Base-by-base conservation (phyloP, 1,140 invertebrate genomes). In the Drosophila nigrodunni region DNA sequence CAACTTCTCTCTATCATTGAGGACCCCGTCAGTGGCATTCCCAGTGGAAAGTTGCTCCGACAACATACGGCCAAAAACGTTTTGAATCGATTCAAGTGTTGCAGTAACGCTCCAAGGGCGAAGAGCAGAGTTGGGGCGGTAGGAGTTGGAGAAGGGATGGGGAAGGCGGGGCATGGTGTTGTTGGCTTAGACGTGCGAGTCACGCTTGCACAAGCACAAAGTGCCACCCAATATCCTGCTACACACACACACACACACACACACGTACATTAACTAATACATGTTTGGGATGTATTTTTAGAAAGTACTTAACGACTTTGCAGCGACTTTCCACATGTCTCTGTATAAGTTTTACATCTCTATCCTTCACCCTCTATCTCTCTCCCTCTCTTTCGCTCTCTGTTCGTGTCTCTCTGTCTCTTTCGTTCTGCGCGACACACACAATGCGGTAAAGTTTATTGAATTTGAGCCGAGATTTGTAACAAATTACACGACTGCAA, bases 251-350 rank as follows among this genome's bases (percentile, higher is more conserved):
- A 52, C 60, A 57, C 13, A n/a, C 13, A 35, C 46, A 43, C 52
- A 68, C 35, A 58, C 21, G 18, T 10, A 57, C 61, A 70, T 59
- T 65, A 59, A 77, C 68, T 55, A 76, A 77, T 74, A 77, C 74
- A 67, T 77, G 57, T 83, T 65, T 54, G 62, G 79, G 52, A 50
- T 80, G 83, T 83, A 88, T 83, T 83, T 88, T 83, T 88, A 73
- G 77, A 88, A 88, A 80, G 80, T 88, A 89, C 80, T 88, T 88
- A 87, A 87, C 83, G 79, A 87, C 83, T 87, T 82, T 88, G 61
- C 62, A 52, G 68, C 50, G 74, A 59, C 65, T 58, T 79, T 77
- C 74, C 35, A 25, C 55, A 41, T 44, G 13, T 55, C 3, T 47
- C 46, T 43, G n/a, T 13, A n/a, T 35, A 15, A 64, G 46, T 65